Base-by-base conservation (phyloP, 2,797 vertebrate genomes). In the Podargus strigoides region DNA sequence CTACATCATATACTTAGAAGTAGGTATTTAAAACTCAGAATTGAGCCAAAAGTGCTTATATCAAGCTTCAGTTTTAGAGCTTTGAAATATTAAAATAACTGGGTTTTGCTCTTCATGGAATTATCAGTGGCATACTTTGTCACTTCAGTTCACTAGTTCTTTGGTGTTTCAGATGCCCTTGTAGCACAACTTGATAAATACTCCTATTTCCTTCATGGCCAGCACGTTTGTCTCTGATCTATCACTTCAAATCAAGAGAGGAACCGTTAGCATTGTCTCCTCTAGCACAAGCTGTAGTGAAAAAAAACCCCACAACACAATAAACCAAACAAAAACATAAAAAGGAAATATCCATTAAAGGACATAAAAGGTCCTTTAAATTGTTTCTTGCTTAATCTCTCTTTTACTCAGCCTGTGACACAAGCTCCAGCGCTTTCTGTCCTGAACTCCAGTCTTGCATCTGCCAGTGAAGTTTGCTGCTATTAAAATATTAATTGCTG, bases 401-500 rank as follows among this genome's bases (percentile, higher is more conserved):
- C 32, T 79, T 41, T 81, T 85, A 27, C 37, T 90, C 44, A 64
- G 64, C 49, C 41, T 91, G n/a, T 64, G 60, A 85, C 14, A 47
- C 75, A 47, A 82, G n/a, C 50, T 75, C 68, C 68, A 55, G 21
- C 9, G 73, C 22, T 23, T 94, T 63, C 60, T 67, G 11, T 17
- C 58, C 55, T 70, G 59, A 94, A 90, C 69, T 53, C 39, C 70
- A 74, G 79, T 64, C 67, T 93, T 82, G 26, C 12, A 91, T 39
- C 30, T 91, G 77, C 66, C 66, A 87, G 30, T 46, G 52, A 94
- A 63, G 36, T 77, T 46, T 50, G 73, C 30, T 87, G 62, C 62
- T 95, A 90, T 42, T 67, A 85, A 96, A 97, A 87, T 44, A 85
- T 5, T 83, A 41, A 89, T 70, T 85, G 60, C 47, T 49, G 59